A percentile compares a stretch with the other conserved stretches of the same genome.
phyloP scores from a whole-genome alignment of 2,113 vertebrate species.

The Sorex araneus region DNA sequence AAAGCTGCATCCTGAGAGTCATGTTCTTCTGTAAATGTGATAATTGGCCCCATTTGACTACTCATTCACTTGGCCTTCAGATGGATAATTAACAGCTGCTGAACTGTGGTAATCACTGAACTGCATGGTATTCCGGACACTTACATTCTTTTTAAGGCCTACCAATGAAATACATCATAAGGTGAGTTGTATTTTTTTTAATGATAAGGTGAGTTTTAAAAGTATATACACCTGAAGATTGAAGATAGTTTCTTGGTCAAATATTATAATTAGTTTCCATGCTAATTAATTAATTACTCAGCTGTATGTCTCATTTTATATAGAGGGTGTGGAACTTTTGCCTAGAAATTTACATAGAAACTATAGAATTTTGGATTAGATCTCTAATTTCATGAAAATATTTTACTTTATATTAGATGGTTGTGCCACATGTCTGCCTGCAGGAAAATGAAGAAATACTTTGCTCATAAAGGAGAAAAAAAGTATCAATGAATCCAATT shows the following conservation, averaged over 20 bases:
- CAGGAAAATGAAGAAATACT: conserved; percentile 2
- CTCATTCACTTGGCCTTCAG: conserved; percentile 77
- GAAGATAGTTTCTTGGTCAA: background rate
- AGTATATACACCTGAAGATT: background rate
- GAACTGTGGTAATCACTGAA: conserved; percentile 68
- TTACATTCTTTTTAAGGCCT: conserved; percentile 40
- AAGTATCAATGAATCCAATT: conserved; percentile 36
- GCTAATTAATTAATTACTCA: conserved; percentile 14
- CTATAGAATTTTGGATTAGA: conserved; percentile 13
- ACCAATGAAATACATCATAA: conserved; percentile 35
- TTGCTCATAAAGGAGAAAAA: conserved; percentile 39
- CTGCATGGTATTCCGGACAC: conserved; percentile 63
- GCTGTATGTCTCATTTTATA: background rate
- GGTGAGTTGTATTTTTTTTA: conserved; percentile 20
- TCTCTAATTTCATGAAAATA: conserved; percentile 39
- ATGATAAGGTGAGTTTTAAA: background rate
- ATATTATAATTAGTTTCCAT: background rate
- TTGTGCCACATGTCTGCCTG: conserved; percentile 46
- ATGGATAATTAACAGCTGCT: conserved; percentile 78
- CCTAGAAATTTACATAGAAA: background rate
- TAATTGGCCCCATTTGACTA: conserved; percentile 67
- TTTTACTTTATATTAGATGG: conserved; percentile 43
- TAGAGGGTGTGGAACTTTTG: background rate
- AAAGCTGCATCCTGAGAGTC: conserved; percentile 66
- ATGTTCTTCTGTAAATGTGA: conserved; percentile 63